Conservation (phyloP, 2,888 invertebrate genomes). For the Nephrotoma flavescens region DNA sequence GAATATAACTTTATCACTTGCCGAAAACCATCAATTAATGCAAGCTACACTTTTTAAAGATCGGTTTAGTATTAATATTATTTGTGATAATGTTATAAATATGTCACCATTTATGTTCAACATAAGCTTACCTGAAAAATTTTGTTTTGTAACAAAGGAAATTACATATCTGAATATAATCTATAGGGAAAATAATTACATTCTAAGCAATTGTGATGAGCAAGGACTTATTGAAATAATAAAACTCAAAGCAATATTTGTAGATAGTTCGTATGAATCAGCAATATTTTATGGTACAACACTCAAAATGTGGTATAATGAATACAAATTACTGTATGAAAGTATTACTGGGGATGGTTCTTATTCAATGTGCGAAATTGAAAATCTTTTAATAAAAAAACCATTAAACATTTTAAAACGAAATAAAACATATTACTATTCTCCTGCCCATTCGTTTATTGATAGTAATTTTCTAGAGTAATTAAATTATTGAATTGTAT, state of each 20-base stretch:
- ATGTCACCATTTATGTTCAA: neutral
- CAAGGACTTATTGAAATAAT: neutral
- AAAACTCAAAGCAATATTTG: neutral
- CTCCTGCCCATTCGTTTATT: neutral
- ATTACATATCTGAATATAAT: too few species aligned
- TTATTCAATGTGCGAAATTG: neutral
- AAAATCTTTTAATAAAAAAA: neutral
- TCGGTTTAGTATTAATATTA: neutral
- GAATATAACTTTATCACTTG: neutral
- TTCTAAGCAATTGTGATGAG: neutral
- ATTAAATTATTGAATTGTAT: neutral
- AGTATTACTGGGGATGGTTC: neutral
- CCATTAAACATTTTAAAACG: neutral
- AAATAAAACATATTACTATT: neutral
- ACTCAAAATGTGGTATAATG: conserved; percentile 5
- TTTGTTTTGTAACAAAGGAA: neutral
- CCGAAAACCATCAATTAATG: neutral
- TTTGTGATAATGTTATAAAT: neutral
- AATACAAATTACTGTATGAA: neutral
- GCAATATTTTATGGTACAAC: conserved; percentile 3
- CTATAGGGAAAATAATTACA: neutral
- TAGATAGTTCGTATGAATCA: neutral
- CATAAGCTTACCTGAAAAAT: neutral
- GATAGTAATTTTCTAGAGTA: neutral
- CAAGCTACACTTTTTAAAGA: neutral